A percentile compares a stretch with the other conserved stretches of the same genome.
These are phyloP conservation scores for Gorsachius goisagi DNA, from an alignment of 2,113 vertebrate genomes.

Conservation along the genomic window DNA sequence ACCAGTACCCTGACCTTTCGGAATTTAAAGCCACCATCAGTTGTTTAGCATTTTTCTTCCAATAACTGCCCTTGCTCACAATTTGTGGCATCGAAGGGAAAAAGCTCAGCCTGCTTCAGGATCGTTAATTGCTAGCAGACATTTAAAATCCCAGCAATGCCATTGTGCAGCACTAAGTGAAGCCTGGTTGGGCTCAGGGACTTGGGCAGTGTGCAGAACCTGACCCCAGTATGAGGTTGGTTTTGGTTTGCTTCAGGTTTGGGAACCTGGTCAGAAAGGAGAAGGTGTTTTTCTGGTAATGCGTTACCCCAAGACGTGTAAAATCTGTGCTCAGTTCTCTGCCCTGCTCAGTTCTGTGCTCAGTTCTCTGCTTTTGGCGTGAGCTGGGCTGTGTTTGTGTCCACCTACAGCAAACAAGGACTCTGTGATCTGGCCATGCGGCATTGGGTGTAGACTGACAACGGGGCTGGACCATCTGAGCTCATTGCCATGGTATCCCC, in stretches of 20 bases:
- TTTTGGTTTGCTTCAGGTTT: not conserved
- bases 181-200: not conserved
- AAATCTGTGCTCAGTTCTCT: not conserved
- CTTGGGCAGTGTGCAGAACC: not conserved
- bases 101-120: not conserved
- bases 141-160: not conserved
- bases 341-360: not conserved
- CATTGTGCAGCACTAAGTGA: not conserved
- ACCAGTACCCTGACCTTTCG: not conserved
- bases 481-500: not conserved
- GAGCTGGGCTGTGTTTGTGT: not conserved
- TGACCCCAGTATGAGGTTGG: no score
- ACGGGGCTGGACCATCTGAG: not conserved
- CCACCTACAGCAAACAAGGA: no score
- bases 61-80: not conserved
- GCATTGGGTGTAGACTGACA: not conserved
- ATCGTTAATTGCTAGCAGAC: not conserved
- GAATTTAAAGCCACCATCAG: not conserved
- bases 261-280: not conserved
- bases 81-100: not conserved
- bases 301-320: not conserved
- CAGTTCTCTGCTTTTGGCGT: accelerated
- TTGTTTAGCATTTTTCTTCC: not conserved
- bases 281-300: not conserved
- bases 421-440: accelerated